phyloP scores from a whole-genome alignment of 2,113 vertebrate genomes.

The Saimiri boliviensis region DNA sequence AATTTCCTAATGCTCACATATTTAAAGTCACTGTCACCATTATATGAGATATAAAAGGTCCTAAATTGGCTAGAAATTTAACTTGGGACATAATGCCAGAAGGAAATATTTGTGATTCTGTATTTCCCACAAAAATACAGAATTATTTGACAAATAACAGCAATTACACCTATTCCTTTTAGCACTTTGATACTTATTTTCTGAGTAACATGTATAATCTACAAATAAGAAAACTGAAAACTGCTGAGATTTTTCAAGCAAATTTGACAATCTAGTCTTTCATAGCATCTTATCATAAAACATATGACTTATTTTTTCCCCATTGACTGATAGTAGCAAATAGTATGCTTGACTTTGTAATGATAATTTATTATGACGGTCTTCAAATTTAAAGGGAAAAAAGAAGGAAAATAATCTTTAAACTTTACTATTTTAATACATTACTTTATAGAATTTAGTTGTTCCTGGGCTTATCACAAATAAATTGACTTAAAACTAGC shows the following conservation, averaged over 20 bases:
- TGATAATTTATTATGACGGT: slow-evolving; percentile 1
- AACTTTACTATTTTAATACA: background rate
- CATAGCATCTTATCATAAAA: background rate
- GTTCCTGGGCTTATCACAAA: slow-evolving; percentile 2
- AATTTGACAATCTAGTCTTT: background rate
- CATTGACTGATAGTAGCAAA: background rate
- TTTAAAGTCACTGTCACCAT: background rate
- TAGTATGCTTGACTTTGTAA: background rate
- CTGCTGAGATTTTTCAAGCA: background rate
- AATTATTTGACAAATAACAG: background rate
- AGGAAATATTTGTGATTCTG: background rate
- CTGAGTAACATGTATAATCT: background rate
- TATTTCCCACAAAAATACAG: slow-evolving; percentile 19
- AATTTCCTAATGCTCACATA: slow-evolving; percentile 9
- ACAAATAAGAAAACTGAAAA: slow-evolving; percentile 39
- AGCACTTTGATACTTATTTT: background rate
- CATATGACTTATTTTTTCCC: background rate
- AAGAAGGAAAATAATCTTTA: background rate
- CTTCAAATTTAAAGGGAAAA: slow-evolving; percentile 34
- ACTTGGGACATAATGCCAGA: background rate
- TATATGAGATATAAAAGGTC: background rate
- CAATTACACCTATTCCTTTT: background rate
- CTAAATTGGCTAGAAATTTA: background rate
- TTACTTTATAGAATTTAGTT: background rate
- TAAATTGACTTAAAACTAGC: slow-evolving; percentile 26